Base-by-base conservation (phyloP, 2,888 invertebrate species). In the Danaus chrysippus region DNA sequence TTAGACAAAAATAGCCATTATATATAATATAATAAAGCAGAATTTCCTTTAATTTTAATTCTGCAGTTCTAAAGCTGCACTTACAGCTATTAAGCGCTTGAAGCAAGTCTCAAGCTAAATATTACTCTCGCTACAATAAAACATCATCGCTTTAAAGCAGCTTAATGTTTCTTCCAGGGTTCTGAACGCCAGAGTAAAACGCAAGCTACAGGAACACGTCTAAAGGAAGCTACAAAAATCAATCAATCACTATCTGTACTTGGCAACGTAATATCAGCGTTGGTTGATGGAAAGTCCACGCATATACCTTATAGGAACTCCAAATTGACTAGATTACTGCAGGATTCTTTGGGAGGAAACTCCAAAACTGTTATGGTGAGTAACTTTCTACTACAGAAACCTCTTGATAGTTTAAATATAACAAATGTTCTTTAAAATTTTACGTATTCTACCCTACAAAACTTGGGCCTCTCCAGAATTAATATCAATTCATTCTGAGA, bases 241-340 rank as follows among this genome's bases (percentile, higher is more conserved):
- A 99, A 99, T 92, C 93, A 99, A 67, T 99, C 99, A 0, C 93
- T 99, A 0, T 99, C 99, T 0, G 99, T 98, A 0, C 91, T 99
- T 60, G 99, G 99, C 34, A 99, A 99, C 87, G 99, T 99, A 1
- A 99, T 99, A 72, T 98, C 99, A 5, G 98, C 99, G 1, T 91
- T 99, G 68, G 99, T 99, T 2, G 99, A 99, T 88, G 98, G 98
- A 54, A 99, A 98, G 88, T 96, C 96, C 73, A 96, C 96, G 0
- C 99, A 99, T 84, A 97, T 99, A 73, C 99, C 99, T 0, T 99
- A 99, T 86, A 93, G 99, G 65, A 99, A 99, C 91, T 98, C 98
- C 0, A 99, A 99, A 86, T 90, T 99, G 42, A 99, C 99, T 0
- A 87, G 98, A 11, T 87, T 98, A 43, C 91, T 99, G 64, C 99